phyloP scores from a whole-genome alignment of 2,888 invertebrate species.

The Mechanitis mazaeus region DNA sequence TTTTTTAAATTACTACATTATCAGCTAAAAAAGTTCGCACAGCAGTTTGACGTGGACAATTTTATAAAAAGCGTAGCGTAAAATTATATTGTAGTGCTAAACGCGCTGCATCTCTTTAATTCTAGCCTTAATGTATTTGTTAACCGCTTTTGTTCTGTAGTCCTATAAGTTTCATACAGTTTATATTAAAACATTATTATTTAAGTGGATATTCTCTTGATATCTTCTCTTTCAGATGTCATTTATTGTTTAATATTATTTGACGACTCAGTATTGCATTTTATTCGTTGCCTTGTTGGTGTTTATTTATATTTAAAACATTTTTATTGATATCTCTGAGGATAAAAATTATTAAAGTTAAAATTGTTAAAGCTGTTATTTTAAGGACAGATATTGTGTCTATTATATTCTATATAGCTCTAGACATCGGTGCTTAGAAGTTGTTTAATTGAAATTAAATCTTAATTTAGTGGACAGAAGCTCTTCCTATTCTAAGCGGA shows the following conservation, averaged over 20 bases:
- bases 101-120: neutral
- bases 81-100: neutral
- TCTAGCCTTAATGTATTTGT: neutral
- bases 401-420: neutral
- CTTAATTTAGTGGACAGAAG: neutral
- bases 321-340: too few relatives aligned
- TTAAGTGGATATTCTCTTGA: neutral
- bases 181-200: neutral
- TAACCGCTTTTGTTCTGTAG: neutral
- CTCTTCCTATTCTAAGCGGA: neutral
- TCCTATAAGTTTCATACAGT: neutral
- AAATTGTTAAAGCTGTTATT: too few relatives aligned
- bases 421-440: neutral
- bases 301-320: too few relatives aligned
- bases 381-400: too few relatives aligned
- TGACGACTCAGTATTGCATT: too few relatives aligned
- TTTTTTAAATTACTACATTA: too few relatives aligned
- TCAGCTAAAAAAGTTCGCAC: too few relatives aligned
- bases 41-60: neutral
- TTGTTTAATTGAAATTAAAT: neutral
- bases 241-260: too few relatives aligned
- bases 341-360: too few relatives aligned
- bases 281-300: too few relatives aligned
- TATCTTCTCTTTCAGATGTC: neutral
- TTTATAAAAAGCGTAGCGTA: neutral